Evolutionary conservation across 2,797 vertebrate species (phyloP), one percentile per base, ranked within the genome.

Genomic region (Anolis apletophallus): DNA sequence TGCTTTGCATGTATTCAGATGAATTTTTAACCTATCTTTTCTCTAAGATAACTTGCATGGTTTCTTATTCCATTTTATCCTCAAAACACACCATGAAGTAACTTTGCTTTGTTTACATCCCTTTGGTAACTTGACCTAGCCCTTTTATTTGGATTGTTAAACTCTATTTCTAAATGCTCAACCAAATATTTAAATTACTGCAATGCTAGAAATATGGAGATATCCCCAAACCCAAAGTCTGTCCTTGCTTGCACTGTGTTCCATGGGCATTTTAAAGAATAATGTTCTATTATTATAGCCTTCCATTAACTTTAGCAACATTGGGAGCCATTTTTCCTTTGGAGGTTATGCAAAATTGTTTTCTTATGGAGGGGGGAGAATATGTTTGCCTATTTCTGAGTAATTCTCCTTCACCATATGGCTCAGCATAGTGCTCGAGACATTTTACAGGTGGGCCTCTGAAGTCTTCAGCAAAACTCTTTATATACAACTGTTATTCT

Each of bases 371-470:
- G 23, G 9, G 36, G 34, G 32, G 34, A 32, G 17, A 10, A 21
- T 11, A 46, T 46, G 32, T 26, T 26, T n/a, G 6, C n/a, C 52
- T 6, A 0, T 71, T 78, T 79, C 52, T 59, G 29, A 83, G 54
- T 50, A 80, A 57, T 80, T 81, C 67, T 3, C 4, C 69, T 90
- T 68, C 79, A 67, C 32, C 73, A 72, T 78, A 80, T 75, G 80
- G 80, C 14, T 36, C 36, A 11, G 19, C 0, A 0, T 80, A 72
- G 55, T 52, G 59, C 75, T 71, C 0, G 21, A 92, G 91, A 83
- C 0, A 10, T 90, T 85, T 87, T 89, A 68, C 87, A 94, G 92
- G 86, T 89, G 85, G 69, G 84, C 85, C 75, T 88, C 86, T 88
- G 80, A 87, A 89, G 88, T 80, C 32, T 9, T 40, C 50, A 46